Base-by-base conservation (phyloP, 2,113 vertebrate genomes). In the Apaloderma vittatum region DNA sequence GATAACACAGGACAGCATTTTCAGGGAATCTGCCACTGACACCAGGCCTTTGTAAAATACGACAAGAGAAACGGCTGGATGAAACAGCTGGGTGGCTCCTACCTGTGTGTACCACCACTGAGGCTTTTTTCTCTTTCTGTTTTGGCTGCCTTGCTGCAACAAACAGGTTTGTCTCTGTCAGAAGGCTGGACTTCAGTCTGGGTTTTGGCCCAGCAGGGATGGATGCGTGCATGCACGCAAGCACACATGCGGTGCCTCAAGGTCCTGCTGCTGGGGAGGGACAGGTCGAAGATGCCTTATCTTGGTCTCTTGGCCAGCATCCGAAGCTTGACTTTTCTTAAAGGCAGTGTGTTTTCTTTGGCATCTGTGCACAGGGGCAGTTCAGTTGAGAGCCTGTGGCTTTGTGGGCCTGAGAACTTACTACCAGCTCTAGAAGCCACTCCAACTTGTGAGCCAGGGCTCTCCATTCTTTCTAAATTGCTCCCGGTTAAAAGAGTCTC, bases 311-410 rank as follows among this genome's bases (percentile, higher is more conserved):
- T 85, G 62, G 66, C 48, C 45, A 68, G 48, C 14, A 87, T 37
- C 24, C 46, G 32, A 55, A 70, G 18, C 20, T 85, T 0, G 0
- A 11, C 37, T 90, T 51, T 75, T 90, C 77, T 77, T 32, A 45
- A 63, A 37, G 45, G 34, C 46, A 27, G 5, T 8, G 6, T 55
- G 34, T 17, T 19, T 94, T 16, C 37, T 78, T 94, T 93, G 76
- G 22, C 76, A 59, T 58, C 46, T 0, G 0, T 16, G 4, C 40
- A 18, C 7, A 9, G 0, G 0, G 9, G 15, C 36, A 83, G 30
- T 36, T 24, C 49, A 49, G 5, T 45, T 54, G 76, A 73, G 59
- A 80, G 15, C 24, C 32, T 8, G 1, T 34, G 24, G 43, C 4
- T 76, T 79, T 4, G 12, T 24, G 27, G 24, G 7, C 20, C 51